Conservation (phyloP, 1,140 invertebrate genomes). For the Diachasmimorpha longicaudata region DNA sequence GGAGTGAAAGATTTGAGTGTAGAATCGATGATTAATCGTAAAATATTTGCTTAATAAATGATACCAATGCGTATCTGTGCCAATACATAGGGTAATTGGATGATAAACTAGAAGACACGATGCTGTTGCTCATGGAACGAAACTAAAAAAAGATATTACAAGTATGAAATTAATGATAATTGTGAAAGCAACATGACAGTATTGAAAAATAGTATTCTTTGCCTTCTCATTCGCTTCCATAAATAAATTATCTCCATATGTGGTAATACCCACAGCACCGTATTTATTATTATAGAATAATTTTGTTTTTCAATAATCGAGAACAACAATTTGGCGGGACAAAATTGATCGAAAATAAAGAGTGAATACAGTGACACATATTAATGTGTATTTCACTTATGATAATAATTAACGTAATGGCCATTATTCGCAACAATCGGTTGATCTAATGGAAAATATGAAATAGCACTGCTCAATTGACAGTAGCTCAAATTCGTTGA, state of each 20-base stretch:
- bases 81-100: conserved; percentile 15
- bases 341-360: neutral
- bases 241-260: neutral
- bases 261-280: neutral
- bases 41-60: conserved; percentile 18
- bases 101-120: neutral
- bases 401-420: neutral
- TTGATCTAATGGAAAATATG: neutral
- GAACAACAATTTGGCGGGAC: neutral
- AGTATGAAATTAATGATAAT: neutral
- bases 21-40: neutral
- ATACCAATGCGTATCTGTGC: conserved; percentile 28
- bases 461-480: conserved; percentile 6
- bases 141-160: neutral
- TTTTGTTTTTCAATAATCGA: neutral
- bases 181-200: neutral
- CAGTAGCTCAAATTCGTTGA: neutral
- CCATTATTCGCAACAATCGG: neutral
- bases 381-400: neutral
- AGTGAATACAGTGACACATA: neutral
- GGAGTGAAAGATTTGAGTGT: neutral
- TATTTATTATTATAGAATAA: neutral
- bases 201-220: conserved; percentile 4
- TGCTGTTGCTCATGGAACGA: conserved; percentile 17
- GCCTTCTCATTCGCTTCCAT: conserved; percentile 8